A percentile compares a stretch with the other conserved stretches of the same genome.
These are phyloP conservation scores for Esox lucius DNA, from an alignment of 2,797 vertebrate genomes.

Conservation along the genomic window DNA sequence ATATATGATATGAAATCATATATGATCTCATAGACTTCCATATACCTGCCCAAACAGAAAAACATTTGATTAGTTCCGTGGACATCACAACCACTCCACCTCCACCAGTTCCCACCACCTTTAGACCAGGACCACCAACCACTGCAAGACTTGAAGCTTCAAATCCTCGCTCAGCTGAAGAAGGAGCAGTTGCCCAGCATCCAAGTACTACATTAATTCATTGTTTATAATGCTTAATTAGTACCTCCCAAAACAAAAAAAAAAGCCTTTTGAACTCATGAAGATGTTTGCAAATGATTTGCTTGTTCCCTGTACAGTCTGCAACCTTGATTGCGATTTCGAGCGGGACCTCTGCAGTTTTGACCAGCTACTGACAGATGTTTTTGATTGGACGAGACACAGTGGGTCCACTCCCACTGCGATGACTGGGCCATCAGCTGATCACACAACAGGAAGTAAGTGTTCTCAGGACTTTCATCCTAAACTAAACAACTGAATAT, in stretches of 20 bases:
- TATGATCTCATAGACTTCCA: no score
- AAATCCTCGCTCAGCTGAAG: no score
- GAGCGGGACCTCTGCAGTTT: conserved; percentile 48
- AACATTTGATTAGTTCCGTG: no score
- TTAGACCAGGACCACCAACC: neutral
- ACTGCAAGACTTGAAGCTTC: neutral
- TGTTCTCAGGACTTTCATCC: neutral
- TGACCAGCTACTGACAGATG: conserved; percentile 19
- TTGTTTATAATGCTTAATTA: neutral
- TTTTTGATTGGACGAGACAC: conserved; percentile 36
- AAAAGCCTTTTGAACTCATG: neutral
- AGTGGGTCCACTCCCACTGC: conserved; percentile 54
- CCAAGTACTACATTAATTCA: conserved; percentile 34
- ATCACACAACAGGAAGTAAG: conserved; percentile 55
- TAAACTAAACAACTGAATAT: neutral
- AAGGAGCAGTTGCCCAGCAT: conserved; percentile 8
- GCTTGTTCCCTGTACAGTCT: conserved; percentile 49
- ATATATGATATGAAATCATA: no score
- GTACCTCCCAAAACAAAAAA: neutral
- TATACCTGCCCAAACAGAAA: no score
- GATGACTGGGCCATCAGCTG: conserved; percentile 56
- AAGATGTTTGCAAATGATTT: neutral
- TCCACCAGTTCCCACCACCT: neutral
- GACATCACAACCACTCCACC: conserved; percentile 7
- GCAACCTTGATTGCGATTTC: conserved; percentile 46